A percentile compares a stretch with the other conserved stretches of the same genome.
These are phyloP conservation scores for Blera fallax DNA, from an alignment of 2,888 invertebrate genomes.

Conservation along the genomic window DNA sequence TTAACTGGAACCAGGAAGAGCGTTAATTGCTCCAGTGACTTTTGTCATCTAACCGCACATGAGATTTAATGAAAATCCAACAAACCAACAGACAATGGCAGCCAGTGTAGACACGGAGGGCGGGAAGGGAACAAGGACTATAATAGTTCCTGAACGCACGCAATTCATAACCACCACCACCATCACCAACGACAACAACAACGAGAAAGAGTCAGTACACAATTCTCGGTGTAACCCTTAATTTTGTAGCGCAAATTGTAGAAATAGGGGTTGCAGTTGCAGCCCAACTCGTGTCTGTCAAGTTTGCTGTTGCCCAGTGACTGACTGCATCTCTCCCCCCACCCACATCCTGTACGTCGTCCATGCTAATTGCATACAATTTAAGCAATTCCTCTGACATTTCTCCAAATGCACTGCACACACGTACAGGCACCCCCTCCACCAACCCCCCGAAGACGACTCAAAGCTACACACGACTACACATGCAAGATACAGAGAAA, in stretches of 20 bases:
- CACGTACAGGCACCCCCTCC: neutral
- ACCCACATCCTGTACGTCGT: conserved; percentile 21
- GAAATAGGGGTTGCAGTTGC: conserved; percentile 15
- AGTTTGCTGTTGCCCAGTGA: conserved; percentile 5
- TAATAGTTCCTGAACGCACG: conserved; percentile 55
- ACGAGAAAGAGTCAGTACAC: conserved; percentile 31
- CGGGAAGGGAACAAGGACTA: conserved; percentile 25
- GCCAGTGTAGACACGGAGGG: neutral
- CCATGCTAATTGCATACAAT: conserved; percentile 69
- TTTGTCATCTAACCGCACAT: conserved; percentile 68
- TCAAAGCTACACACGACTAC: neutral
- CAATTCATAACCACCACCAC: conserved; percentile 40
- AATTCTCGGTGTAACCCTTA: conserved; percentile 32
- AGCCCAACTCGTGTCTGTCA: neutral
- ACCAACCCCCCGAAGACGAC: neutral
- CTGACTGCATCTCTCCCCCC: neutral
- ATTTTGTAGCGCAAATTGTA: conserved; percentile 33
- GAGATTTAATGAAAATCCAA: conserved; percentile 71
- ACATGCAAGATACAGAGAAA: neutral
- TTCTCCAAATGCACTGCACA: conserved; percentile 25
- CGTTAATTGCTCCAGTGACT: conserved; percentile 71
- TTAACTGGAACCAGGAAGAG: conserved; percentile 70
- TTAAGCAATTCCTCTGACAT: conserved; percentile 62
- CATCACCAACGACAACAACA: neutral
- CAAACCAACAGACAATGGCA: conserved; percentile 47